phyloP scores from a whole-genome alignment of 1,140 invertebrate species.

The Penaeus japonicus region DNA sequence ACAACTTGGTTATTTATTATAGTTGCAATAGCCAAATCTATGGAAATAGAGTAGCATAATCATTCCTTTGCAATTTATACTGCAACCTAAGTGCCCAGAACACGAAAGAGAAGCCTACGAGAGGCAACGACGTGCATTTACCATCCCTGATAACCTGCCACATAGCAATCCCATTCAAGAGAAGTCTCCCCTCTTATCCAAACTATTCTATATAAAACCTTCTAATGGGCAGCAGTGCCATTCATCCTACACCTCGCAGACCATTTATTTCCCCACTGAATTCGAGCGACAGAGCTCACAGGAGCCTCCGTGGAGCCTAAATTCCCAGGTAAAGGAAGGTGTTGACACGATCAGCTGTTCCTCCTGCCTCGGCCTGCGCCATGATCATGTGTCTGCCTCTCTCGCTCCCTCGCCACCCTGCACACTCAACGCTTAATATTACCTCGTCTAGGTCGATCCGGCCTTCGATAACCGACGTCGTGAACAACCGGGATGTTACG shows the following conservation, averaged over 20 bases:
- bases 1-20: too few species aligned
- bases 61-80: too few species aligned
- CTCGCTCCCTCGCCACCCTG: not conserved
- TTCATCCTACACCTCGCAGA: not conserved
- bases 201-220: too few species aligned
- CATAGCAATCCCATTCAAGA: too few species aligned
- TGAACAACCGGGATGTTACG: constrained; percentile 58
- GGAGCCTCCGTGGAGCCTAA: not conserved
- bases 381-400: constrained; percentile 46
- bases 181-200: too few species aligned
- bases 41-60: too few species aligned
- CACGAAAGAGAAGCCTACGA: too few species aligned
- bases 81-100: too few species aligned
- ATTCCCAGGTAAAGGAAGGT: not conserved
- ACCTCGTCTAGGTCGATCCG: constrained; percentile 58
- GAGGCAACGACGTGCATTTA: too few species aligned
- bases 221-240: too few species aligned
- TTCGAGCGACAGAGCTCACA: not conserved
- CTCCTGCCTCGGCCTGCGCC: constrained; percentile 28
- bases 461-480: constrained; percentile 59
- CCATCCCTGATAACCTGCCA: too few species aligned
- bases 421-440: constrained; percentile 39
- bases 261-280: not conserved
- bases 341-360: constrained; percentile 58
- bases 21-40: too few species aligned